Evolutionary conservation across 2,113 vertebrate species (phyloP).

Genomic region (Alethe castanea): DNA sequence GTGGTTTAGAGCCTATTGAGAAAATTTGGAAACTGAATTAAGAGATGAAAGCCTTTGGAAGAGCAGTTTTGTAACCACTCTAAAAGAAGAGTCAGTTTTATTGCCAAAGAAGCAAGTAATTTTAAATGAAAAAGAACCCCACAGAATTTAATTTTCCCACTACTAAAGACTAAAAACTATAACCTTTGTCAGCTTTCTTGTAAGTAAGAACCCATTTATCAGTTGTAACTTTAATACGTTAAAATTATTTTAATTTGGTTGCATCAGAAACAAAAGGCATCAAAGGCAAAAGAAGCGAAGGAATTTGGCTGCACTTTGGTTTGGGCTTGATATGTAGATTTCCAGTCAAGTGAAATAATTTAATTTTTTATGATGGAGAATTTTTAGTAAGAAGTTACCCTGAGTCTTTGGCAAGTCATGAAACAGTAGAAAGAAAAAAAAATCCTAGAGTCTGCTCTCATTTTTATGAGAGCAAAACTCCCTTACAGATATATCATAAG

Average conservation of each 20-base stretch:
- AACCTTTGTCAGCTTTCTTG: not conserved
- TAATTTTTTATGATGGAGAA: not conserved
- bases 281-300: not conserved
- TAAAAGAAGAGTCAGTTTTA: not conserved
- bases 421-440: not conserved
- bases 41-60: not conserved
- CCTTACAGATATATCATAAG: not conserved
- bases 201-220: not conserved
- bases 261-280: not conserved
- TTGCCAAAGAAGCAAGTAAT: not conserved
- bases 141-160: not conserved
- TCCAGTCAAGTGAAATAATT: not conserved
- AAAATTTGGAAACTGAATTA: slow-evolving; percentile 7
- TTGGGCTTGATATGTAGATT: not conserved
- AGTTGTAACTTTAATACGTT: not conserved
- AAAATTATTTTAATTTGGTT: not conserved
- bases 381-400: not conserved
- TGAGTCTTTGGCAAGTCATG: not conserved
- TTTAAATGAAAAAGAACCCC: not conserved
- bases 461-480: not conserved
- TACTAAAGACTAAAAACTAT: not conserved
- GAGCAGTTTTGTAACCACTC: not conserved
- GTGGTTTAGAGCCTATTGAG: not conserved
- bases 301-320: not conserved
- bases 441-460: not conserved